Evolutionary conservation across 2,888 invertebrate species (phyloP), one percentile per base, ranked within the genome.

Genomic region (Drosophila demipolita): DNA sequence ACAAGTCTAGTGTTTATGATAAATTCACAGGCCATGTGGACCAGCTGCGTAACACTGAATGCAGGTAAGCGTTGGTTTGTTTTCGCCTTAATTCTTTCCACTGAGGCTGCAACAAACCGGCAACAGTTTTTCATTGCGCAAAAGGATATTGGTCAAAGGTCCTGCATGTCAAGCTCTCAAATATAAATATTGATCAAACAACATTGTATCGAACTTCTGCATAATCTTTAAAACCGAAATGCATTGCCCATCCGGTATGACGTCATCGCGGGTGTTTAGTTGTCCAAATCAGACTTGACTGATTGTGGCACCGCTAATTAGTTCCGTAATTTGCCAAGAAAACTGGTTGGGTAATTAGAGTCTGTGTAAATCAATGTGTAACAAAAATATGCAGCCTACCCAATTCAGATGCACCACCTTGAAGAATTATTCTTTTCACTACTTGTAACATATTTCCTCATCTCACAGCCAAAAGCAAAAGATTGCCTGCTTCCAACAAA

Each of bases 381-480:
- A 40, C n/a, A 40, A n/a, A n/a, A 36, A 36, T 26, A 26, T 26
- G 26, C 5, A 29, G 45, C 20, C 20, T 23, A 23, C 3, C 12
- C 12, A 45, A 45, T 45, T 45, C 23, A 20, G 45, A 15, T 45
- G 7, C 20, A 23, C 15, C 20, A 15, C 9, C 17, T 49, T 3
- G 20, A 35, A 35, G 8, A 49, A 58, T 69, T 58, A 15, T 9
- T 15, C 29, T 35, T 48, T 9, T 61, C 53, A 40, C 17, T 66
- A 38, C 52, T 53, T 17, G 0, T 12, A 40, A 1, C 26, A 65
- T 49, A 12, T 45, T 53, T 67, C n/a, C 11, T 54, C 23, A 40
- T 32, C 42, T 36, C 60, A 53, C 91, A 96, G 96, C 90, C 96
- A 95, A 93, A 96, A 96, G 88, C 97, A 97, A 78, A 96, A 96